Percentiles rank a stretch among this genome's conserved stretches.
Conservation (phyloP, 2,888 invertebrate genomes). For the Agonopterix arenella region DNA sequence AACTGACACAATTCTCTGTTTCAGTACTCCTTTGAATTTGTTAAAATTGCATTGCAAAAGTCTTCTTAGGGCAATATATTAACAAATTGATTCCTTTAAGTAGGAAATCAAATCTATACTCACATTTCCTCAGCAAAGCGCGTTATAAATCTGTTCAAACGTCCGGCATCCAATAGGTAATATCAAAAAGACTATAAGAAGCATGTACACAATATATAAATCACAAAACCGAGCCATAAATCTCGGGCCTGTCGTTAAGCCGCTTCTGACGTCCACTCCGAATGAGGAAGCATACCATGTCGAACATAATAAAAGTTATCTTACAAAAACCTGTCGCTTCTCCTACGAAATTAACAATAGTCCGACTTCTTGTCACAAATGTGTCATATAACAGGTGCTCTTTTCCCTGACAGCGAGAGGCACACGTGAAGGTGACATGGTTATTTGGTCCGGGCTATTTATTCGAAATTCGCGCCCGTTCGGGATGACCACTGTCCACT, state of each 20-base stretch:
- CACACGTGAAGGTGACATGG: slow-evolving; percentile 55
- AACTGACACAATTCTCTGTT: slow-evolving; percentile 32
- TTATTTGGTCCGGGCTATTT: slow-evolving; percentile 64
- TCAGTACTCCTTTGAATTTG: slow-evolving; percentile 42
- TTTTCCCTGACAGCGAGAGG: slow-evolving; percentile 40
- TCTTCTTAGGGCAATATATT: not conserved
- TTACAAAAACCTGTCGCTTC: slow-evolving; percentile 15
- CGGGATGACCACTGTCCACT: slow-evolving; percentile 69
- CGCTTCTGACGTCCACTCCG: slow-evolving; percentile 10
- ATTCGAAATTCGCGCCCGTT: slow-evolving; percentile 62
- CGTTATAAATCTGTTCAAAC: slow-evolving; percentile 3
- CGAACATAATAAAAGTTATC: slow-evolving; percentile 19
- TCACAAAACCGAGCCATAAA: slow-evolving; percentile 6
- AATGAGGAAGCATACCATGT: slow-evolving; percentile 13
- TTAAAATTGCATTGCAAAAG: slow-evolving; percentile 27
- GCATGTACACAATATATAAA: slow-evolving; percentile 2
- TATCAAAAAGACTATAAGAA: slow-evolving; percentile 4
- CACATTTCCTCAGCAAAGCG: not conserved
- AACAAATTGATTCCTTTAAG: too few species aligned
- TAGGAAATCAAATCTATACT: too few species aligned
- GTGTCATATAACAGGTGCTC: slow-evolving; percentile 54
- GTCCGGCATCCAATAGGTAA: slow-evolving; percentile 3
- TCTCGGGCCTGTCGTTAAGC: slow-evolving; percentile 9
- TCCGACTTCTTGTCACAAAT: slow-evolving; percentile 46
- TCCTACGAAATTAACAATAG: slow-evolving; percentile 43